Evolutionary conservation across 1,140 invertebrate genomes (phyloP).

Genomic region (Coptotermes formosanus): DNA sequence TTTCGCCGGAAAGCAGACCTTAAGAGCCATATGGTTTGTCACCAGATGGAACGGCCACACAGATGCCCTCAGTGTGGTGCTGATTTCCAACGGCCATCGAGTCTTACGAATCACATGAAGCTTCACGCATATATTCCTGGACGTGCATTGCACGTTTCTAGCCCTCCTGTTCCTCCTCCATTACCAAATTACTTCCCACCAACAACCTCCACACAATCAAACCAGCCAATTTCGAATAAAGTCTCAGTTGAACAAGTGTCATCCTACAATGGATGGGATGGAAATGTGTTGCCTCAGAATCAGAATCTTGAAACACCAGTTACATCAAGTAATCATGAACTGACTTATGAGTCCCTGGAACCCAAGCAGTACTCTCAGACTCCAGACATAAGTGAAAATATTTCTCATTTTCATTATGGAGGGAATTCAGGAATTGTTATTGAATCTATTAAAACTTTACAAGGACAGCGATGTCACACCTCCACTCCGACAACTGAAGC

Average conservation of each 20-base stretch:
- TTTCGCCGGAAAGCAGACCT: constrained; percentile 49
- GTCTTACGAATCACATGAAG: constrained; percentile 54
- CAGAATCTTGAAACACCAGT: neutral
- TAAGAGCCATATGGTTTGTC: constrained; percentile 50
- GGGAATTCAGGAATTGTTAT: constrained; percentile 36
- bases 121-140: constrained; percentile 47
- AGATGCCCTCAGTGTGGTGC: constrained; percentile 48
- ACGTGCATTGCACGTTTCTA: neutral
- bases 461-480: neutral
- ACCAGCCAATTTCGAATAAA: neutral
- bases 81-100: constrained; percentile 52
- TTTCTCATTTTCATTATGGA: constrained; percentile 46
- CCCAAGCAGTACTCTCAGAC: neutral
- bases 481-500: neutral
- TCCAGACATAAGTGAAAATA: constrained; percentile 37
- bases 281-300: neutral
- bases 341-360: neutral
- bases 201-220: neutral
- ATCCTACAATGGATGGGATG: constrained; percentile 9
- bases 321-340: neutral
- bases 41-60: constrained; percentile 48
- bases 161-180: neutral
- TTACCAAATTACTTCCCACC: neutral
- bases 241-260: neutral
- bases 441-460: neutral